Base-by-base conservation (phyloP, 2,888 invertebrate genomes). In the Halictus ligatus region DNA sequence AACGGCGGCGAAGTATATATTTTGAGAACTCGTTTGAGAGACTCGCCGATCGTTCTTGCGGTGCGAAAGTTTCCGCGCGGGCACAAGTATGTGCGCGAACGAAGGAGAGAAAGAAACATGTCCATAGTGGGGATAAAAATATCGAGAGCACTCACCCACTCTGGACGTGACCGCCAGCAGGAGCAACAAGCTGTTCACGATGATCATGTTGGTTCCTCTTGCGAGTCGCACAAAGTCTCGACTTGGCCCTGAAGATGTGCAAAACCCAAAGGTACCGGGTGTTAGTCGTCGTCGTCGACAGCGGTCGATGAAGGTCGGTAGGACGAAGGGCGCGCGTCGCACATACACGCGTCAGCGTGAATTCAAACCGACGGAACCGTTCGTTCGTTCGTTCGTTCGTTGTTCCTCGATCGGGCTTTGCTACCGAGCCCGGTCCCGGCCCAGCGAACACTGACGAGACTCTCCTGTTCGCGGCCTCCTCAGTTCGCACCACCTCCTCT, bases 81-180 rank as follows among this genome's bases (percentile, higher is more conserved):
- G 60, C 21, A n/a, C 10, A 4, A 12, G 58, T 58, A 3, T 13
- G 2, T 10, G 1, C 18, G 25, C 5, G 8, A 67, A 58, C 5
- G 43, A 40, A 64, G 29, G 64, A n/a, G 5, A n/a, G 35, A 54
- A n/a, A 54, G 54, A 35, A 8, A 35, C 35, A 64, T n/a, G n/a
- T n/a, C n/a, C 18, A 64, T n/a, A 29, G 64, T 35, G 64, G 64
- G 64, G 29, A 64, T 0, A 46, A 46, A 13, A 76, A 64, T 48
- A 10, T 64, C 4, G 8, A 18, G 48, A 18, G 10, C 60, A 94
- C 94, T 94, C 89, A 94, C 94, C 94, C 80, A 92, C 92, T 91
- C 90, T 92, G 71, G 92, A 92, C 69, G 90, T 81, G 86, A 94
- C 84, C 84, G 92, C 92, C 90, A 94, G 89, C 40, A 93, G 89